Evolutionary conservation across 2,797 vertebrate species (phyloP), one percentile per base, ranked within the genome.

Genomic region (Crenuchus spilurus): DNA sequence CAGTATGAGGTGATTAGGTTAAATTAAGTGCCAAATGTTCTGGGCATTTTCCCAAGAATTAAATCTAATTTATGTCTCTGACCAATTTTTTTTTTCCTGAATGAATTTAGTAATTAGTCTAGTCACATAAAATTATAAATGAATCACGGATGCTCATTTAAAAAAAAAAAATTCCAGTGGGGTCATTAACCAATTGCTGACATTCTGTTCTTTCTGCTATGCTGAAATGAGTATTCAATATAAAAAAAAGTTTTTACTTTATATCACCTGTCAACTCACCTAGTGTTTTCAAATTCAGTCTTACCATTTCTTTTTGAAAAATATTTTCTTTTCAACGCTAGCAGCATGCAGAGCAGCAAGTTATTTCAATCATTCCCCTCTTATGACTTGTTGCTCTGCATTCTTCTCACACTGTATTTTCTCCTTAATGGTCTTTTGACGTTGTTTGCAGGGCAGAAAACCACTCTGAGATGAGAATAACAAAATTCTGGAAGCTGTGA

Each of bases 41-140:
- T 65, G 62, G 62, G 42, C 62, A 48, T 46, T 48, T 65, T 65
- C 62, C 61, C 62, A 44, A 65, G 26, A 31, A 42, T 65, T 65
- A 31, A 22, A 46, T 33, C 16, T 31, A 65, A 65, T 65, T 65
- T 48, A 48, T 33, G 14, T 65, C 28, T 6, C 30, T 48, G 16
- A n/a, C 26, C n/a, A 14, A 37, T 10, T 48, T 64, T 26, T 16
- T 62, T 28, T 48, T 48, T 4, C 3, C 18, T n/a, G 16, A 46
- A 48, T 65, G 48, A 31, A 65, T 65, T 48, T 48, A n/a, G 22
- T 48, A 65, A 65, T 65, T 65, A 48, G 28, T 65, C 16, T 48
- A 44, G 9, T 2, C 30, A 31, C 9, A 24, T 48, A n/a, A 48
- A 65, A 65, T 48, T 48, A 20, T 6, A 48, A 48, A 13, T 48